Base-by-base conservation (phyloP, 2,797 vertebrate species). In the Hephaestus fuliginosus region DNA sequence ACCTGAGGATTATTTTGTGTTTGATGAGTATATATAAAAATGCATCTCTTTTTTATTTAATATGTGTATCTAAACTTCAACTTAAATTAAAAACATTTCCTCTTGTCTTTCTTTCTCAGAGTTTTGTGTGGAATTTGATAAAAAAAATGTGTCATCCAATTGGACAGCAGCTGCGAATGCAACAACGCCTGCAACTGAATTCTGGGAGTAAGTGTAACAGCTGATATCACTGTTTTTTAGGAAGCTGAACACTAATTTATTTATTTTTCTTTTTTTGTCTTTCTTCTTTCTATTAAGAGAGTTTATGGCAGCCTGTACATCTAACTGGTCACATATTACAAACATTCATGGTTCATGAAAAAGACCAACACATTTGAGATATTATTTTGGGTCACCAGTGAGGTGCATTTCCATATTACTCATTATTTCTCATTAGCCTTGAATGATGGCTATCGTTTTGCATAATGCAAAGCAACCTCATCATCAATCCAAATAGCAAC, bases 111-210 rank as follows among this genome's bases (percentile, higher is more conserved):
- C 36, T 71, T 75, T 55, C 44, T 76, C 70, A 94, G 93, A 90
- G 39, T 18, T 64, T 85, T 98, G 97, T 85, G 79, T 97, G 92
- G 97, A 98, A 89, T 95, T 97, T 81, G 95, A 95, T 86, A 96
- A 92, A 93, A 92, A 86, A 0, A 97, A 97, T 48, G 76, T 55
- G 0, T 96, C 96, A 0, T 33, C 94, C 77, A 97, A 97, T 0
- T 82, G 94, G 94, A 97, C 93, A 56, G 86, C 83, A 55, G 81
- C 72, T 0, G 92, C 92, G 81, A 97, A 98, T 0, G 95, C 94
- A 90, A 97, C 97, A 30, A 96, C 96, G 11, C 96, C 97, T 1
- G 96, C 97, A 76, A 97, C 96, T 2, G 97, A 98, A 85, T 98
- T 98, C 93, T 98, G 97, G 97, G 97, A 98, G 97, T 98, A 94